Evolutionary conservation across 2,113 vertebrate genomes (phyloP).

Genomic region (Vidua macroura): DNA sequence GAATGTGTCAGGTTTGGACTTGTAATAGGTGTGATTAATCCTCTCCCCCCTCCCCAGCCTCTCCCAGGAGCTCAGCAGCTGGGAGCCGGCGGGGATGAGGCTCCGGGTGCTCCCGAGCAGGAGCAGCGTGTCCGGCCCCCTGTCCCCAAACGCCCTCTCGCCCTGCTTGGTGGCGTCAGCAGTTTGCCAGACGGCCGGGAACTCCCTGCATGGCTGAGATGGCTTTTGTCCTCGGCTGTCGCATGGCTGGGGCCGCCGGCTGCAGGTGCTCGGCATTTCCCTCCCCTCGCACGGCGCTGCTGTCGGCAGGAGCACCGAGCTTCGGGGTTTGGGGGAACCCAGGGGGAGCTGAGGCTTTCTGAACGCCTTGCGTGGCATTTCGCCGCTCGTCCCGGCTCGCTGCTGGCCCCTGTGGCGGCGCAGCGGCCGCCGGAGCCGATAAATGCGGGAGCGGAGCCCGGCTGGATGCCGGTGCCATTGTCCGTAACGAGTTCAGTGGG

Average conservation of each 20-base stretch:
- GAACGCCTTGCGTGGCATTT: fast-evolving
- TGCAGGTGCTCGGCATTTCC: background rate
- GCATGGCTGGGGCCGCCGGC: background rate
- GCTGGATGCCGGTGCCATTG: background rate
- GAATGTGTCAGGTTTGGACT: background rate
- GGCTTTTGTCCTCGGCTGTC: background rate
- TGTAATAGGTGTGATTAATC: background rate
- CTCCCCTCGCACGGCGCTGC: background rate
- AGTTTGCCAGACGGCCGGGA: background rate
- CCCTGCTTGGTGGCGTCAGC: background rate
- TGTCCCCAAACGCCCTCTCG: conserved; percentile 31
- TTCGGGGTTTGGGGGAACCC: fast-evolving
- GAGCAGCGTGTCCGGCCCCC: background rate
- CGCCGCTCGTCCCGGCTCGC: fast-evolving
- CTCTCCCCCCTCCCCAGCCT: background rate
- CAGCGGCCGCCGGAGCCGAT: background rate
- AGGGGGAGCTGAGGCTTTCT: background rate
- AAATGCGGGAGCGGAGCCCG: background rate
- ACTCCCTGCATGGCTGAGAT: background rate
- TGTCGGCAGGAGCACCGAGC: fast-evolving
- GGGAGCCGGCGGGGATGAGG: background rate
- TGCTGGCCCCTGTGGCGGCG: background rate
- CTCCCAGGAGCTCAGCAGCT: background rate
- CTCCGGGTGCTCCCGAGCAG: background rate
- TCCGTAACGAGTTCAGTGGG: background rate